phyloP scores from a whole-genome alignment of 2,113 vertebrate species.

The Brachyhypopomus gauderio region DNA sequence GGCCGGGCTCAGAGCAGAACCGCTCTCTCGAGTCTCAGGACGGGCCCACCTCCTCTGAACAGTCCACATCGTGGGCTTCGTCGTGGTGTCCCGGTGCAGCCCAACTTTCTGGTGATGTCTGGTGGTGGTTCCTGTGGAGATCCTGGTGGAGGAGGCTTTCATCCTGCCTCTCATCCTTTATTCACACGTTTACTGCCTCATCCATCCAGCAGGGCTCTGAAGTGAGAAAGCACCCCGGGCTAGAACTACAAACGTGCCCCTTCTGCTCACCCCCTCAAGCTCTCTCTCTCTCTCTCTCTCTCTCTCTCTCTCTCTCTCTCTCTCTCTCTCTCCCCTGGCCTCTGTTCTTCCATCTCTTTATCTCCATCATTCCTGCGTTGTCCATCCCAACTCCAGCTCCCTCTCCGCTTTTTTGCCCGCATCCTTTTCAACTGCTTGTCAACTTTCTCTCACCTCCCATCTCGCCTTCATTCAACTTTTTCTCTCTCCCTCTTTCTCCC shows the following conservation, averaged over 20 bases:
- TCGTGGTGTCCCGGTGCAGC: constrained; percentile 26
- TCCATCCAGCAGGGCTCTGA: constrained; percentile 67
- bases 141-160: constrained; percentile 69
- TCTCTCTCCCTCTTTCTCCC: constrained; percentile 26
- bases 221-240: constrained; percentile 71
- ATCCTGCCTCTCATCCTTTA: constrained; percentile 75
- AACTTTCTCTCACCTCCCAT: constrained; percentile 41
- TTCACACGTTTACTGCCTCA: constrained; percentile 68
- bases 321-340: constrained; percentile 7
- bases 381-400: constrained; percentile 31
- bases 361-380: constrained; percentile 21
- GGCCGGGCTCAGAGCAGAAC: too few relatives aligned
- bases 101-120: constrained; percentile 48
- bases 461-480: neutral
- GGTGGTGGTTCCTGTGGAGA: constrained; percentile 51
- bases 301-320: constrained; percentile 24
- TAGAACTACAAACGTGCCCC: constrained; percentile 54
- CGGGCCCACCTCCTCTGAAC: neutral
- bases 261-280: constrained; percentile 26
- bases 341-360: constrained; percentile 38
- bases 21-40: neutral
- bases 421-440: constrained; percentile 41
- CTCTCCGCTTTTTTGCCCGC: constrained; percentile 25
- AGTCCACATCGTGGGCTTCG: neutral
- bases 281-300: constrained; percentile 17